Percentiles rank a stretch among this genome's conserved stretches.
Conservation (phyloP, 2,797 vertebrate species). For the Poecilia gillii region DNA sequence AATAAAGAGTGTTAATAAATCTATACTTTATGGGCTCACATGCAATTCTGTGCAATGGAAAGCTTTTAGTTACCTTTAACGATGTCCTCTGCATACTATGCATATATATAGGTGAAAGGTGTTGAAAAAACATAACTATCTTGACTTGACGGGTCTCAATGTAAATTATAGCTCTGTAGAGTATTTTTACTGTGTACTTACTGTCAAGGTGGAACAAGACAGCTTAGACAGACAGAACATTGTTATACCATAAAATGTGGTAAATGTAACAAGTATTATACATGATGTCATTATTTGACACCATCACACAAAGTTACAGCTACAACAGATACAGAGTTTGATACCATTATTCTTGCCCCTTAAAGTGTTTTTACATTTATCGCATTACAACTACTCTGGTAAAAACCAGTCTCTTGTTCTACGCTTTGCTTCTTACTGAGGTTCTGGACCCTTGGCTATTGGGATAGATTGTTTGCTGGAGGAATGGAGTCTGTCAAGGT, state of each 20-base stretch:
- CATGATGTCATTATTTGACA: neutral
- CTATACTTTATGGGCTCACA: neutral
- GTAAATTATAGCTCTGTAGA: constrained; percentile 62
- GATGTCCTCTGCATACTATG: constrained; percentile 45
- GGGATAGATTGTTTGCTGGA: too few relatives aligned
- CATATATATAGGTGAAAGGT: constrained; percentile 67
- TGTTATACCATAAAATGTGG: neutral
- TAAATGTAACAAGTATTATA: neutral
- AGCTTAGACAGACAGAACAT: neutral
- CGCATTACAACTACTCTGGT: neutral
- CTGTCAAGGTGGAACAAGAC: neutral
- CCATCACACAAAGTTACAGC: neutral
- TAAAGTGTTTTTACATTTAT: neutral
- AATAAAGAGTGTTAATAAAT: neutral
- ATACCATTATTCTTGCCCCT: neutral
- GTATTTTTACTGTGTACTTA: constrained; percentile 41
- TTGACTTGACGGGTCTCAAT: constrained; percentile 70
- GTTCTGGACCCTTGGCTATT: too few relatives aligned
- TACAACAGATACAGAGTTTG: neutral
- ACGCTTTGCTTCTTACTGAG: too few relatives aligned
- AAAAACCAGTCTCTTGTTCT: too few relatives aligned
- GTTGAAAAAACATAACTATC: constrained; percentile 68
- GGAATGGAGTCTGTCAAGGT: too few relatives aligned
- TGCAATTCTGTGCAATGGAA: neutral
- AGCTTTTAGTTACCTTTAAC: constrained; percentile 1